Base-by-base conservation (phyloP, 2,888 invertebrate species). In the Periphyllus acericola region DNA sequence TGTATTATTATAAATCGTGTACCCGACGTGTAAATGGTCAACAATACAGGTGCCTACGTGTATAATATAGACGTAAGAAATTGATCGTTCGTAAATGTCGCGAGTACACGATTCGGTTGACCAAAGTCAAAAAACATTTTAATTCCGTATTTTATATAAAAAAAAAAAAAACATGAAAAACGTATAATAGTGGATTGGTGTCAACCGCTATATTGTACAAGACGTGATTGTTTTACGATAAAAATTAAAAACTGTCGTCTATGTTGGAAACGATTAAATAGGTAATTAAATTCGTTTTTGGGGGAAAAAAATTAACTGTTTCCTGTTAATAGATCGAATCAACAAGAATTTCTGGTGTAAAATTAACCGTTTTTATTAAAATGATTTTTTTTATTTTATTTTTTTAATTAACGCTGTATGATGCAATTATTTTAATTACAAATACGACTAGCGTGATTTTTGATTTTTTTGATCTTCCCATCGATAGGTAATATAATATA, bases 351-450 rank as follows among this genome's bases (percentile, higher is more conserved):
- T 34, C 32, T 79, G 5, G 5, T 25, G 14, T 8, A 55, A 79
- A 79, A 55, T 11, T 6, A 34, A 79, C 32, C 40, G 55, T 71
- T 46, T 68, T 78, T n/a, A 21, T 66, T 46, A 29, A 36, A 36
- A 46, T 79, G 46, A 75, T 91, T 89, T 89, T 91, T 92, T 52
- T 90, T 89, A 46, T 1, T 46, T 46, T 14, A 11, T 92, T 89
- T 78, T 32, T 76, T 29, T 79, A 40, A 25, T 34, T 36, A 74
- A 21, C 32, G 17, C 17, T 19, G 2, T 14, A 72, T 17, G 29
- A 11, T 71, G 32, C 71, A 71, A 71, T 71, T 71, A 71, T 71
- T 71, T 71, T 71, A 71, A 71, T 71, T 71, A 71, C 14, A 32
- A 71, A 32, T 71, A 68, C 9, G 32, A n/a, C 19, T 40, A 21